phyloP scores from a whole-genome alignment of 2,797 vertebrate genomes.

The Sarcoramphus papa region DNA sequence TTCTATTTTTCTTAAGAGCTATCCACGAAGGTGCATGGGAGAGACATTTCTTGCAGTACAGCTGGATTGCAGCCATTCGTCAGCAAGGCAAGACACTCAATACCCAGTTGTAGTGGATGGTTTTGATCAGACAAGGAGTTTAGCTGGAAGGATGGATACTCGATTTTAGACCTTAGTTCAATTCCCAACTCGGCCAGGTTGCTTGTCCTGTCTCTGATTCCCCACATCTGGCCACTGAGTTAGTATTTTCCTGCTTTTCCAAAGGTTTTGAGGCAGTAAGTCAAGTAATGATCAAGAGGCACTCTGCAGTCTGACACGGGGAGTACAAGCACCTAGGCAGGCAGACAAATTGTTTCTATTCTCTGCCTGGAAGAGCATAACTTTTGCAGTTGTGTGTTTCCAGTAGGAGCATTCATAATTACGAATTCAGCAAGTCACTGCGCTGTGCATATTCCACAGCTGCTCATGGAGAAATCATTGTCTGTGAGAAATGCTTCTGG shows the following conservation, averaged over 20 bases:
- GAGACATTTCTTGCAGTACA: background rate
- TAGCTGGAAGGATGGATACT: background rate
- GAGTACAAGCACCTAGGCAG: background rate
- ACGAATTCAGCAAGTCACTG: constrained; percentile 41
- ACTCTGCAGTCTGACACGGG: background rate
- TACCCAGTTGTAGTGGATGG: background rate
- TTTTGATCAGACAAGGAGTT: background rate
- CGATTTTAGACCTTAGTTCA: background rate
- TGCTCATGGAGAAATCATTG: constrained; percentile 41
- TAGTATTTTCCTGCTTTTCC: background rate
- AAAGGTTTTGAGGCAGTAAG: background rate
- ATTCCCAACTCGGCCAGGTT: background rate
- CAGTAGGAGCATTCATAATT: constrained; percentile 22
- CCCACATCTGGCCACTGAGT: background rate
- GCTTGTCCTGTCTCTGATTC: background rate
- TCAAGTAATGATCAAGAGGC: background rate
- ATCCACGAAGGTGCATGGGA: background rate
- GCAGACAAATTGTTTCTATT: constrained; percentile 36
- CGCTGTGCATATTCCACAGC: background rate
- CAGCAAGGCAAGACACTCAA: background rate
- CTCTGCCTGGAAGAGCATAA: constrained; percentile 27
- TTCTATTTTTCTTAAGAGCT: background rate
- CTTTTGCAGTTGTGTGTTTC: constrained; percentile 39
- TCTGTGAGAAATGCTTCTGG: constrained; percentile 46
- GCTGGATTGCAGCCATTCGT: background rate